Evolutionary conservation across 2,113 vertebrate species (phyloP).

Genomic region (Lichenostomus cassidix): DNA sequence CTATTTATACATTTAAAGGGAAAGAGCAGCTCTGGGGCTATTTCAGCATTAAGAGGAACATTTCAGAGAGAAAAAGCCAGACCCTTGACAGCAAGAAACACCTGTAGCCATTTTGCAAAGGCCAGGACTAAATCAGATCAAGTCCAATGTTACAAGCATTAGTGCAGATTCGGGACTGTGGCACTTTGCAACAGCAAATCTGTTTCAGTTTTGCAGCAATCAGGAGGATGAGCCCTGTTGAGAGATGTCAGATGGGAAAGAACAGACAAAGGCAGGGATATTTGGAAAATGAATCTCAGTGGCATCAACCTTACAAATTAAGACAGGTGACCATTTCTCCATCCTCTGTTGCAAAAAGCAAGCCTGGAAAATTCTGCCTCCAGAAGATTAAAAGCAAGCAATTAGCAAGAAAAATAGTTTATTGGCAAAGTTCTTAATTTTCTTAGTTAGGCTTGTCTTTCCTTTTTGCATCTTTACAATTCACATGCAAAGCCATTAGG

Average conservation of each 20-base stretch:
- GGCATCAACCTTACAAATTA: neutral
- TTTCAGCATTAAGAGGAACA: neutral
- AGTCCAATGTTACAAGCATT: neutral
- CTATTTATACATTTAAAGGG: constrained; percentile 21
- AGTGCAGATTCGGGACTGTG: neutral
- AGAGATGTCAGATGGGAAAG: neutral
- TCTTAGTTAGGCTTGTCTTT: neutral
- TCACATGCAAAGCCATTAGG: neutral
- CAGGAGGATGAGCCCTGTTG: neutral
- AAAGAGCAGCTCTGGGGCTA: neutral
- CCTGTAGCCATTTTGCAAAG: neutral
- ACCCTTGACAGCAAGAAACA: neutral
- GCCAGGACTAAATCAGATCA: neutral
- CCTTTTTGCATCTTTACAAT: neutral
- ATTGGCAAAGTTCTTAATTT: neutral
- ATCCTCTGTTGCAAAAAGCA: neutral
- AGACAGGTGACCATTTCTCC: neutral
- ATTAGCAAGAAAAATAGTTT: neutral
- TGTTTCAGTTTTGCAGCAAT: neutral
- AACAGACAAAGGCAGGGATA: neutral
- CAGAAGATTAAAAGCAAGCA: neutral
- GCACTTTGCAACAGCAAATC: neutral
- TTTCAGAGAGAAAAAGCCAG: neutral
- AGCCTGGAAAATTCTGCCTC: neutral
- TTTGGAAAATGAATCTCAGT: neutral